These are phyloP conservation scores for Danionella cerebrum DNA, from an alignment of 2,113 vertebrate genomes.

Conservation along the genomic window DNA sequence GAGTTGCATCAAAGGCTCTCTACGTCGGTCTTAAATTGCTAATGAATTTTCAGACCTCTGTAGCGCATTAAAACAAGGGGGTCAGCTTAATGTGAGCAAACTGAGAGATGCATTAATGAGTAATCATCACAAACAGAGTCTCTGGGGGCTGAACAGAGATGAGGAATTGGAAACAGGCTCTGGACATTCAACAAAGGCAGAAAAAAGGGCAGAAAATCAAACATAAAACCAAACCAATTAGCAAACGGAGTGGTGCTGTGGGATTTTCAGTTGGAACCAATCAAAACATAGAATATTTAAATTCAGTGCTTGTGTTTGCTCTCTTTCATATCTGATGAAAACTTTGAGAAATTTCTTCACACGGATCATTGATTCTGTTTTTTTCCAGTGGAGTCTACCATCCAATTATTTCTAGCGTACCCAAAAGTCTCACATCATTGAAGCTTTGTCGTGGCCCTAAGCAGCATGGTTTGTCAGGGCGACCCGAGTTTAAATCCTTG, in stretches of 20 bases:
- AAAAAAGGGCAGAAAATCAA: too few relatives aligned
- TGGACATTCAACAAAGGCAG: neutral
- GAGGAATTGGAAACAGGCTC: neutral
- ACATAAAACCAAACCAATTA: neutral
- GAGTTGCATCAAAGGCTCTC: neutral
- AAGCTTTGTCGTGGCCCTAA: too few relatives aligned
- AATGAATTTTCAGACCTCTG: conserved; percentile 1
- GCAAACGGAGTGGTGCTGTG: neutral
- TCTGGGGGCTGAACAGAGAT: neutral
- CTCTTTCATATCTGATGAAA: too few relatives aligned
- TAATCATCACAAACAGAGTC: conserved; percentile 11
- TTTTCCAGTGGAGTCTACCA: too few relatives aligned
- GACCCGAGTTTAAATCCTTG: too few relatives aligned
- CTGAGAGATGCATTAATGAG: neutral
- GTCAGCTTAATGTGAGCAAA: conserved; percentile 6
- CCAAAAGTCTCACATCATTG: too few relatives aligned
- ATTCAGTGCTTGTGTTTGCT: neutral
- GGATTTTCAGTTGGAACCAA: neutral
- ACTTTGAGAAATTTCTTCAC: too few relatives aligned
- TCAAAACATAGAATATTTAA: too few relatives aligned
- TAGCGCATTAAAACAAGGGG: neutral
- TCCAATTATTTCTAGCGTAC: too few relatives aligned
- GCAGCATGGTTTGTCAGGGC: too few relatives aligned
- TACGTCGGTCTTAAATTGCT: neutral
- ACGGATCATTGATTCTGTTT: too few relatives aligned